A percentile compares a stretch with the other conserved stretches of the same genome.
phyloP scores from a whole-genome alignment of 2,888 invertebrate genomes.

The Drosophila subquinaria region DNA sequence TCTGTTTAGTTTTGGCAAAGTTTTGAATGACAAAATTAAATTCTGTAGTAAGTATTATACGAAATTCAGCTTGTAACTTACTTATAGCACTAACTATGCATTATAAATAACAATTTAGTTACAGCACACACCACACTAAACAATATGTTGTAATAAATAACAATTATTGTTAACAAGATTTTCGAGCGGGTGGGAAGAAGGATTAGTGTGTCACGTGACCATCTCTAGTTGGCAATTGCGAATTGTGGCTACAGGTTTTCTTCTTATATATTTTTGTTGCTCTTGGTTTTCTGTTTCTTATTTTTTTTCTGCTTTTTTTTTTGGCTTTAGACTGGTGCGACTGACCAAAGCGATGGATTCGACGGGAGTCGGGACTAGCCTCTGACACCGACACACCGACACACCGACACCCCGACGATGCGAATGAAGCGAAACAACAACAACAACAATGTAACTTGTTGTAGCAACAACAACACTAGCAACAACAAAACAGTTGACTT shows the following conservation, averaged over 20 bases:
- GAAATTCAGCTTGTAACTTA: neutral
- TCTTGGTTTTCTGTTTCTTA: conserved; percentile 31
- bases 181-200: conserved; percentile 13
- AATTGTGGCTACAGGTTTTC: conserved; percentile 73
- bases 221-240: conserved; percentile 64
- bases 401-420: conserved; percentile 68
- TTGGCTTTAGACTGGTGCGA: conserved; percentile 36
- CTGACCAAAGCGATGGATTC: conserved; percentile 61
- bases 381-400: conserved; percentile 78
- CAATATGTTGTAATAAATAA: conserved; percentile 49
- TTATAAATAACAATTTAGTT: conserved; percentile 50
- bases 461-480: conserved; percentile 37
- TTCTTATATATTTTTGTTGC: conserved; percentile 15
- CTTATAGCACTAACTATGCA: conserved; percentile 1
- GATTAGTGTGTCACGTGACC: conserved; percentile 67
- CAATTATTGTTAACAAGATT: conserved; percentile 58
- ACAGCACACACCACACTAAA: conserved; percentile 11
- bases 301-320: neutral
- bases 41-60: neutral
- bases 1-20: no score
- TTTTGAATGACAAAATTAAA: neutral
- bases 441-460: conserved; percentile 63
- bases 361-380: conserved; percentile 66
- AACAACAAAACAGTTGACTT: conserved; percentile 25
- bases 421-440: conserved; percentile 39